Evolutionary conservation across 2,888 invertebrate genomes (phyloP).

Genomic region (Apotomis betuletana): DNA sequence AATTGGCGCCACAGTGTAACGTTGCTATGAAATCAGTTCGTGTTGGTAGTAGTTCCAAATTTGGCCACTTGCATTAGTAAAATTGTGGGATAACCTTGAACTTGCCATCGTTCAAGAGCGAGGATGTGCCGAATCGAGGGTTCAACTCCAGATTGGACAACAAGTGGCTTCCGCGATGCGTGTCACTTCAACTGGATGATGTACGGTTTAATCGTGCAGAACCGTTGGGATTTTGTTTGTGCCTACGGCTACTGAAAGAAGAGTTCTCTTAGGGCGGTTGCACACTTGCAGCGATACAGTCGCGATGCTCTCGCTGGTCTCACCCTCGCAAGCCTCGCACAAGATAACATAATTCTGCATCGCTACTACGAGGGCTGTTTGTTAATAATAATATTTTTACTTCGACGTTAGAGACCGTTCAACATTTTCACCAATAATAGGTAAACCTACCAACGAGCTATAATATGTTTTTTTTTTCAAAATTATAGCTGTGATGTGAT

Average conservation of each 20-base stretch:
- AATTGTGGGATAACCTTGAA: conserved; percentile 21
- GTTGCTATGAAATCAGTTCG: neutral
- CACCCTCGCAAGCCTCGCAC: too few species aligned
- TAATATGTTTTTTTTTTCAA: too few species aligned
- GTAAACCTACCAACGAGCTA: too few species aligned
- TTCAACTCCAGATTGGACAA: conserved; percentile 29
- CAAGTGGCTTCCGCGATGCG: conserved; percentile 20
- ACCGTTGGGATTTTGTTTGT: conserved; percentile 1
- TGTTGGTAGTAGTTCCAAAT: neutral
- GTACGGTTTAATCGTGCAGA: conserved; percentile 12
- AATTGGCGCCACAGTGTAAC: neutral
- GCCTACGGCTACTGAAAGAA: neutral
- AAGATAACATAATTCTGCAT: too few species aligned
- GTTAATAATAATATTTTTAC: too few species aligned
- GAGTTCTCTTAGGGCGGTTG: too few species aligned
- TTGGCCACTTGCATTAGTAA: neutral
- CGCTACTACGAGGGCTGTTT: too few species aligned
- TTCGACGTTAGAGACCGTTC: too few species aligned
- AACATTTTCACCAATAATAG: too few species aligned
- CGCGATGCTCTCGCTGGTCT: too few species aligned
- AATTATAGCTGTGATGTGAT: too few species aligned
- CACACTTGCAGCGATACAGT: too few species aligned
- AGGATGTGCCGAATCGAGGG: conserved; percentile 31
- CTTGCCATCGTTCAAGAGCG: conserved; percentile 28
- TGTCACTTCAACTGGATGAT: conserved; percentile 17